Evolutionary conservation across 1,140 invertebrate genomes (phyloP).

Genomic region (Drosophila serrata): DNA sequence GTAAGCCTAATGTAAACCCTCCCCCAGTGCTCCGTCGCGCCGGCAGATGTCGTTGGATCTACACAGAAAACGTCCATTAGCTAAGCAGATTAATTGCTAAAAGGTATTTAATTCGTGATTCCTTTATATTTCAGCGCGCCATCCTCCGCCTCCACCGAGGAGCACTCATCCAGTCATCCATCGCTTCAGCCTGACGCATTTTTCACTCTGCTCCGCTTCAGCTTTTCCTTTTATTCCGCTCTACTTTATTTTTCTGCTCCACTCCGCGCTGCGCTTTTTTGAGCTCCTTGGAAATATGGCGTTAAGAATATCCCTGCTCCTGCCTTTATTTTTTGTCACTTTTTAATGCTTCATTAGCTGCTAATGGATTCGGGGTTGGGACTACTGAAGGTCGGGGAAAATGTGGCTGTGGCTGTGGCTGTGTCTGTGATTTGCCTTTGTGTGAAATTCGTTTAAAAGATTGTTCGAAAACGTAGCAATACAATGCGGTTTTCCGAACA

Average conservation of each 20-base stretch:
- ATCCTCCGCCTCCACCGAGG: slow-evolving; percentile 6
- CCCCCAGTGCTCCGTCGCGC: not conserved
- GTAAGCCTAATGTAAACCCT: slow-evolving; percentile 71
- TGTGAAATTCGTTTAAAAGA: not conserved
- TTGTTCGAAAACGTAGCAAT: slow-evolving; percentile 1
- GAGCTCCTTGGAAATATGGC: slow-evolving; percentile 72
- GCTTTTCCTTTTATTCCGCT: slow-evolving; percentile 39
- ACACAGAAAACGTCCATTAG: slow-evolving; percentile 81
- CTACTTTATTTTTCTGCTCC: slow-evolving; percentile 37
- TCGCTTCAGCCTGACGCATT: slow-evolving; percentile 51
- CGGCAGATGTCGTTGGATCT: slow-evolving; percentile 30
- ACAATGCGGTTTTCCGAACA: slow-evolving; percentile 7
- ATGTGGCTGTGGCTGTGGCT: not conserved
- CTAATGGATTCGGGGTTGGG: slow-evolving; percentile 66
- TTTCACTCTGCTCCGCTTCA: slow-evolving; percentile 39
- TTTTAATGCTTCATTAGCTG: slow-evolving; percentile 82
- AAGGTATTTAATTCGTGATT: slow-evolving; percentile 82
- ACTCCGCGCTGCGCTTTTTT: slow-evolving; percentile 63
- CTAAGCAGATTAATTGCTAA: slow-evolving; percentile 84
- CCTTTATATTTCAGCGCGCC: slow-evolving; percentile 71
- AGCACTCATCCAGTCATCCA: slow-evolving; percentile 15
- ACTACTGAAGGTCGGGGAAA: not conserved
- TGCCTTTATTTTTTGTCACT: slow-evolving; percentile 59
- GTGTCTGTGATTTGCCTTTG: slow-evolving; percentile 35
- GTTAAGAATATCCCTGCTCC: slow-evolving; percentile 56